These are phyloP conservation scores for Lepus americanus DNA, from an alignment of 2,113 vertebrate species.

Conservation along the genomic window DNA sequence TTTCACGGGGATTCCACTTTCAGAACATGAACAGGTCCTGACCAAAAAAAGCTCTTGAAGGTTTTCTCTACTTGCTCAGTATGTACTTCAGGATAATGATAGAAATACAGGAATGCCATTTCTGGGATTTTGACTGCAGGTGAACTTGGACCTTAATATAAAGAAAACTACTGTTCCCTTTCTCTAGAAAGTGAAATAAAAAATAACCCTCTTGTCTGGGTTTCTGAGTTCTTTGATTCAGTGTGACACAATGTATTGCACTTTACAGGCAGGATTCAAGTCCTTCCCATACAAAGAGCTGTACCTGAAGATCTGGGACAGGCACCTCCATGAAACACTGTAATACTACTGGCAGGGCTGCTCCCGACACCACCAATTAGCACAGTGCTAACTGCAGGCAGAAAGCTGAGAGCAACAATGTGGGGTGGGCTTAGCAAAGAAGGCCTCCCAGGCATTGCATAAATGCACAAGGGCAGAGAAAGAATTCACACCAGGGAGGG, in stretches of 20 bases:
- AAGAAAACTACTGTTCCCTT: background rate
- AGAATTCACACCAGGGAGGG: conserved; percentile 57
- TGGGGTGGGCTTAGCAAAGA: background rate
- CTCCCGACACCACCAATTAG: background rate
- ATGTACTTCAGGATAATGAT: background rate
- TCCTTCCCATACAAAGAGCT: background rate
- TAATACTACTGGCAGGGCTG: background rate
- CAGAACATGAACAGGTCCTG: background rate
- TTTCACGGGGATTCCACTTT: background rate
- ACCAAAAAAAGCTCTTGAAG: background rate
- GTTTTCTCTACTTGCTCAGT: background rate
- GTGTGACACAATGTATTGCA: background rate
- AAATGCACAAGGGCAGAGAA: conserved; percentile 11
- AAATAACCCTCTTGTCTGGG: background rate
- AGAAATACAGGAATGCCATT: background rate
- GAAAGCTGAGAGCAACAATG: background rate
- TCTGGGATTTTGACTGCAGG: background rate
- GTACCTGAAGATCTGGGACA: background rate
- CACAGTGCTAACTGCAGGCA: background rate
- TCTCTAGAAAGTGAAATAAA: conserved; percentile 44
- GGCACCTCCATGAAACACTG: background rate
- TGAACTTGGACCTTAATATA: background rate
- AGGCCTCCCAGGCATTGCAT: conserved; percentile 51
- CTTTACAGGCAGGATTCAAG: background rate
- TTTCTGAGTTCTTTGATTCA: background rate